Base-by-base conservation (phyloP, 2,113 vertebrate species). In the Bujurquina vittata region DNA sequence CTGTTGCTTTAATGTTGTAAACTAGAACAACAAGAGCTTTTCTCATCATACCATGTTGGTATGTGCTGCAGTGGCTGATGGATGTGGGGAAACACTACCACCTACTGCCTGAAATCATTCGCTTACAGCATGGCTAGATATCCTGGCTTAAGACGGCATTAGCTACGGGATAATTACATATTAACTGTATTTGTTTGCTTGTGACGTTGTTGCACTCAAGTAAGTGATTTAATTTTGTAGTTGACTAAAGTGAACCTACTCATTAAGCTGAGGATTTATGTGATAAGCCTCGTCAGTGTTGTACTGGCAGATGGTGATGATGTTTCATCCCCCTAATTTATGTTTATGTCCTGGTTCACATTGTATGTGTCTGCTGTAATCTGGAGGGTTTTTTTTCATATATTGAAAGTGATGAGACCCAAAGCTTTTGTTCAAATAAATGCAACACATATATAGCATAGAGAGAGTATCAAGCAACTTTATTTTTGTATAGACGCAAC, bases 41-140 rank as follows among this genome's bases (percentile, higher is more conserved):
- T 15, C 12, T 37, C 35, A 63, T 26, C 4, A 1, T 20, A 55
- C 26, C 40, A n/a, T 20, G 8, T 40, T 54, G 65, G 15, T 74
- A 18, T 61, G 0, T 12, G 80, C 63, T 72, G 56, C 46, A 18
- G 29, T 2, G 0, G 55, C 67, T 81, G 29, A 43, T 54, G 15
- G 20, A 2, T 11, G 2, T 60, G 52, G 40, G 55, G 87, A 93
- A 91, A 94, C 62, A 83, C 74, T 22, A 73, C 91, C 91, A 84
- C 78, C 91, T 92, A 77, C 85, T 91, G 93, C 26, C 74, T 78
- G 43, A 17, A 17, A 55, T 18, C 7, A 40, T 46, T 72, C 60
- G 46, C 43, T 35, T 12, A 56, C 79, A 31, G 8, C 17, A 46
- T 83, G 54, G 14, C 18, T 6, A 29, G 7, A 54, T n/a, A 63